A percentile compares a stretch with the other conserved stretches of the same genome.
Conservation (phyloP, 2,113 vertebrate species). For the Oenanthe oenanthe region DNA sequence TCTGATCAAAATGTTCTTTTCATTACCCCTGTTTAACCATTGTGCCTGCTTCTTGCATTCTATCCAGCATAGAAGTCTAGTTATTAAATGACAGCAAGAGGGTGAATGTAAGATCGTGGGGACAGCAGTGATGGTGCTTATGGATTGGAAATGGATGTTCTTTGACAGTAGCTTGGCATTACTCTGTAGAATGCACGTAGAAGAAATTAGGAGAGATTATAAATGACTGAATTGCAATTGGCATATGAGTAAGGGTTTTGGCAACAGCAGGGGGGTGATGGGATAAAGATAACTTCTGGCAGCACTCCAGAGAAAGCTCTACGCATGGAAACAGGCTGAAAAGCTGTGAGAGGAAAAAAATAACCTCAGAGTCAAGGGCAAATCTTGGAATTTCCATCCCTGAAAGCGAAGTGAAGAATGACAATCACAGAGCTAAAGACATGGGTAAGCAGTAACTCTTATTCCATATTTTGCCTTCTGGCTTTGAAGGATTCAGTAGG, state of each 20-base stretch:
- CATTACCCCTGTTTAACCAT: neutral
- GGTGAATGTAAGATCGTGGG: neutral
- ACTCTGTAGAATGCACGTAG: neutral
- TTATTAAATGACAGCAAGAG: neutral
- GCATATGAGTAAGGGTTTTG: constrained; percentile 22
- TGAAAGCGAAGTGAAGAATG: constrained; percentile 12
- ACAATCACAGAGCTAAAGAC: neutral
- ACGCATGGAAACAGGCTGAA: neutral
- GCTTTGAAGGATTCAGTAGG: neutral
- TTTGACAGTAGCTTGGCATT: neutral
- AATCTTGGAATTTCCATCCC: constrained; percentile 32
- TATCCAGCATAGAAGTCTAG: neutral
- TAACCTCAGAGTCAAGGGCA: constrained; percentile 38
- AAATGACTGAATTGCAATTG: constrained; percentile 21
- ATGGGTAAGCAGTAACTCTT: neutral
- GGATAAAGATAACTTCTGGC: constrained; percentile 56
- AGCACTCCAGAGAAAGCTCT: constrained; percentile 27
- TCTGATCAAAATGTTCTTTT: neutral
- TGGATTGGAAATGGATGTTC: neutral
- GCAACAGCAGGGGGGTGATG: constrained; percentile 41
- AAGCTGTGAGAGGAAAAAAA: constrained; percentile 26
- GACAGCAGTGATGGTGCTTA: neutral
- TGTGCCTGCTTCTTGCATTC: neutral
- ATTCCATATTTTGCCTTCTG: neutral
- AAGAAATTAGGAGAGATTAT: constrained; percentile 39